Base-by-base conservation (phyloP, 2,797 vertebrate genomes). In the Liparis tanakae region DNA sequence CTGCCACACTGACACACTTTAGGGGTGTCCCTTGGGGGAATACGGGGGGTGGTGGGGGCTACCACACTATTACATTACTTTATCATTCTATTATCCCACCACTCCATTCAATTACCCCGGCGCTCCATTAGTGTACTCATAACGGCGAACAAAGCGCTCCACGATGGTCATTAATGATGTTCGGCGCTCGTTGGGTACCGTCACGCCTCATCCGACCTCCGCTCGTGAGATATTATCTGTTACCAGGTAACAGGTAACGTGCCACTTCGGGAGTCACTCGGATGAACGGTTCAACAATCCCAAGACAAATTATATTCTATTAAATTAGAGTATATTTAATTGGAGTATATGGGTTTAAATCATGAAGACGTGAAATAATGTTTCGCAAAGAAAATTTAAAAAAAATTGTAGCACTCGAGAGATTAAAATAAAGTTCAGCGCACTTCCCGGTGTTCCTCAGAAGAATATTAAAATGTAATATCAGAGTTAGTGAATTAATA, bases 1-100 rank as follows among this genome's bases (percentile, higher is more conserved):
- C 93, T 94, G 93, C 92, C 92, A 91, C 73, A 70, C 83, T 93
- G 94, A 95, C 93, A 95, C 90, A 94, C 93, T 93, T 94, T 85
- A 85, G 22, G 86, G 86, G 84, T 54, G 72, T 90, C 89, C 89
- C 84, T 56, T 62, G 89, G 91, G 91, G 91, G 85, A 83, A 76
- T 69, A 46, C 2, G 25, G 25, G 25, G 25, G 25, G 25, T 30
- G 81, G 81, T 78, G 79, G 69, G 74, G 76, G 65, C 83, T 82
- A 78, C 86, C 69, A 81, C 79, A 81, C 83, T 85, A 66, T 86
- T 91, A 82, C 87, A 90, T 93, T 89, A 91, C 91, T 90, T 93
- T 89, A 93, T 92, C 91, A 86, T 90, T 88, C 80, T 83, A 91
- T 92, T 89, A 90, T 93, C 92, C 87, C 88, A 92, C 91, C 92